Evolutionary conservation across 1,140 invertebrate species (phyloP), one percentile per base, ranked within the genome.

Genomic region (Phenacoccus solenopsis): DNA sequence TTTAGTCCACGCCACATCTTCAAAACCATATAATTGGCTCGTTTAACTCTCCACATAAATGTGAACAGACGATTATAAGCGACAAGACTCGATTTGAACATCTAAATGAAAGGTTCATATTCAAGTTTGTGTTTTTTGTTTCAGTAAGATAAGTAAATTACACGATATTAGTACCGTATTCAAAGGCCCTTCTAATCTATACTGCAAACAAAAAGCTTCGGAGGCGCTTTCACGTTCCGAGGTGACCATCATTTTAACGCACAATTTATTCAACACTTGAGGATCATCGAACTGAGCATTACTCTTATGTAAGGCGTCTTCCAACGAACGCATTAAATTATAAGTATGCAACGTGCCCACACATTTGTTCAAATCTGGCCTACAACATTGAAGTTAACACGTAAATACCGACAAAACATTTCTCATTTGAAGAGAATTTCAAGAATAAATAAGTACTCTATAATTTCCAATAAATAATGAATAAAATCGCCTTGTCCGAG

Each of bases 401-500:
- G 69, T 38, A 38, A 59, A 9, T 35, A 12, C 69, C n/a, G n/a
- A n/a, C n/a, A n/a, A n/a, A n/a, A n/a, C n/a, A n/a, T n/a, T n/a
- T n/a, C n/a, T n/a, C n/a, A n/a, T n/a, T n/a, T n/a, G n/a, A n/a
- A n/a, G n/a, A n/a, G n/a, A n/a, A n/a, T n/a, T n/a, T n/a, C n/a
- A n/a, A n/a, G n/a, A n/a, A n/a, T n/a, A n/a, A n/a, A n/a, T n/a
- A n/a, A n/a, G n/a, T 80, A 95, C 91, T 91, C 90, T 71, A 98
- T 79, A 13, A 96, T 81, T 75, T 95, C 90, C 84, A 98, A 90
- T 21, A 98, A 84, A 77, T 95, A 89, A 75, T 91, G 86, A 74
- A 96, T 94, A 78, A 98, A 97, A 81, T 98, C 94, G 10, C 95
- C 95, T 81, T 98, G 95, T 16, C 93, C 94, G 3, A 98, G 83